Base-by-base conservation (phyloP, 2,888 invertebrate genomes). In the Cylloceria caligata region DNA sequence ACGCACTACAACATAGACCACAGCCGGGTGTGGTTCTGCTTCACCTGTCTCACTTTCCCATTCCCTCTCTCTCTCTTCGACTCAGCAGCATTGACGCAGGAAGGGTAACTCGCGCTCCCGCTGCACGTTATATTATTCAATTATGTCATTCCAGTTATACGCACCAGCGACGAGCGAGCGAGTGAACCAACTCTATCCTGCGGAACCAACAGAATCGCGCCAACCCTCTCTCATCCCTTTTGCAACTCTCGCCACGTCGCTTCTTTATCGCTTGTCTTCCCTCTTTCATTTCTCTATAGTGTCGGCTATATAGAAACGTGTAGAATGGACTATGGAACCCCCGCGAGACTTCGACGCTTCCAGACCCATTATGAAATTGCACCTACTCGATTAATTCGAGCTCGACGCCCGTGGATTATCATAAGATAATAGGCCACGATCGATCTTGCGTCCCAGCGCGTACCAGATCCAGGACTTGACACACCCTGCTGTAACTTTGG, bases 341-440 rank as follows among this genome's bases (percentile, higher is more conserved):
- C 79, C 84, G 84, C 85, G 83, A 84, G 86, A 79, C 74, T 86
- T 85, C 83, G 81, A 84, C 87, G 76, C 84, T 83, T 81, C 75
- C 83, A 84, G 85, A 85, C 83, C 88, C 87, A 90, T 90, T 90
- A 90, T 88, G 91, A 91, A 92, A 92, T 92, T 92, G 91, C 91
- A 91, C 89, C 90, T 91, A 91, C 89, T 90, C 91, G 91, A 92
- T 92, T 92, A 91, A 92, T 92, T 91, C 86, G 86, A 86, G 86
- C 87, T 87, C 81, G 87, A 85, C 86, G 87, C 86, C 82, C 87
- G 89, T 88, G 89, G 90, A 92, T 92, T 92, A 92, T 92, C 91
- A 91, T 91, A 90, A 90, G 89, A 90, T 91, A 90, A 91, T 91
- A 86, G 89, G 84, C 85, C 81, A 27, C 68, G 80, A 79, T 82